phyloP scores from a whole-genome alignment of 1,140 invertebrate species.

The Drosophila neocordata region DNA sequence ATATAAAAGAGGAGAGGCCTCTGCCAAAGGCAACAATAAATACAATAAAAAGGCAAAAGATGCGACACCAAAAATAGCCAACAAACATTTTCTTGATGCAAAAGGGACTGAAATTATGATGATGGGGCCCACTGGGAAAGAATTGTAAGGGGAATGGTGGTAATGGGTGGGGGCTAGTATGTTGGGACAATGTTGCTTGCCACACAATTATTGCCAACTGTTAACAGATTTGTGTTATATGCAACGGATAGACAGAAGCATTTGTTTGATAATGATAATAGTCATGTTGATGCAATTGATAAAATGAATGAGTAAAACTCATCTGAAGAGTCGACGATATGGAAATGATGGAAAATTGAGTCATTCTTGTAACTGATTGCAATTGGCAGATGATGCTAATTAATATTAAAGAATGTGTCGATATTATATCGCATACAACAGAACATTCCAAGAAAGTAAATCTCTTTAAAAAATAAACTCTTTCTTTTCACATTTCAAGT shows the following conservation, averaged over 20 bases:
- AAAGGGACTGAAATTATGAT: slow-evolving; percentile 71
- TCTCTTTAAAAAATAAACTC: too few relatives aligned
- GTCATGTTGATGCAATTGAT: slow-evolving; percentile 59
- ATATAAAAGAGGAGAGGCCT: slow-evolving; percentile 22
- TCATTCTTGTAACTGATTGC: slow-evolving; percentile 31
- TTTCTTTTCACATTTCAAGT: too few relatives aligned
- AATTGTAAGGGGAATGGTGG: slow-evolving; percentile 12
- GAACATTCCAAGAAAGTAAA: too few relatives aligned
- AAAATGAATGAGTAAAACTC: not conserved
- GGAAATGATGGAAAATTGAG: slow-evolving; percentile 43
- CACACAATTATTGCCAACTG: slow-evolving; percentile 81
- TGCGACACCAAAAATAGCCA: slow-evolving; percentile 64
- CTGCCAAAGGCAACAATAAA: slow-evolving; percentile 19
- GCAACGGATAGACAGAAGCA: slow-evolving; percentile 22
- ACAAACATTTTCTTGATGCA: slow-evolving; percentile 46
- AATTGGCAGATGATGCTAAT: not conserved
- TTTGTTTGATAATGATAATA: slow-evolving; percentile 77
- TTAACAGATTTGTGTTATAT: slow-evolving; percentile 75
- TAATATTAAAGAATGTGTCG: not conserved
- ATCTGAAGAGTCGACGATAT: not conserved
- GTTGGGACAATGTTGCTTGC: slow-evolving; percentile 61
- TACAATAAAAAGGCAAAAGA: slow-evolving; percentile 65
- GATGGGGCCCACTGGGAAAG: not conserved
- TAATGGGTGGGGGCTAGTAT: not conserved
- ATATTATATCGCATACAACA: too few relatives aligned